A percentile compares a stretch with the other conserved stretches of the same genome.
Evolutionary conservation across 2,888 invertebrate species (phyloP).

Genomic region (Phalera bucephala): DNA sequence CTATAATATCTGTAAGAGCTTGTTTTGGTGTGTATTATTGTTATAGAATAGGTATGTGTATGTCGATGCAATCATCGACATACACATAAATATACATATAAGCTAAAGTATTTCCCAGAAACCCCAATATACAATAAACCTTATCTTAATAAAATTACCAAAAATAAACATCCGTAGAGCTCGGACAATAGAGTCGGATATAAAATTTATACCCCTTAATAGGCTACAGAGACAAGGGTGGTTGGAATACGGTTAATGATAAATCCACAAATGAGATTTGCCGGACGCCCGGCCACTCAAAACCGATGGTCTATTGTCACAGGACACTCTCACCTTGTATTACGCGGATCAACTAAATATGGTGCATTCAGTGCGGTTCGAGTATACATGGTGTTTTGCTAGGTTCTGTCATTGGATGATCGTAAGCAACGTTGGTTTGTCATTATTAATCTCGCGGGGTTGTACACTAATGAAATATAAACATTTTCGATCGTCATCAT

Average conservation of each 20-base stretch:
- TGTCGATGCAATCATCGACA: no score
- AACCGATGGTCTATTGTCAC: conserved; percentile 73
- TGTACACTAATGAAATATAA: no score
- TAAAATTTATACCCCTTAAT: conserved; percentile 79
- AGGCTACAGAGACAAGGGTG: conserved; percentile 75
- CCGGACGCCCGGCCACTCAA: conserved; percentile 79
- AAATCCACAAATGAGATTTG: conserved; percentile 83
- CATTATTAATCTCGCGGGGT: no score
- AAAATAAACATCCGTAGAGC: conserved; percentile 67
- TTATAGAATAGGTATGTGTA: no score
- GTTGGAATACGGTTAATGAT: conserved; percentile 81
- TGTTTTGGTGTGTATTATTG: no score
- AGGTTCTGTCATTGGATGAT: not conserved
- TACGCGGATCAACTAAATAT: conserved; percentile 65
- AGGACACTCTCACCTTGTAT: conserved; percentile 77
- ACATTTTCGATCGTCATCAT: no score
- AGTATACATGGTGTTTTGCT: conserved; percentile 55
- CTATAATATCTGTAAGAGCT: no score
- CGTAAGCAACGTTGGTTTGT: no score
- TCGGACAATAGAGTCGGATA: conserved; percentile 68
- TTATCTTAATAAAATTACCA: conserved; percentile 46
- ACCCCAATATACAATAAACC: conserved; percentile 6
- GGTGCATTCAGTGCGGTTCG: conserved; percentile 44
- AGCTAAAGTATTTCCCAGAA: no score
- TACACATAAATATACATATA: no score